Evolutionary conservation across 2,797 vertebrate species (phyloP).

Genomic region (Margarornis squamiger): DNA sequence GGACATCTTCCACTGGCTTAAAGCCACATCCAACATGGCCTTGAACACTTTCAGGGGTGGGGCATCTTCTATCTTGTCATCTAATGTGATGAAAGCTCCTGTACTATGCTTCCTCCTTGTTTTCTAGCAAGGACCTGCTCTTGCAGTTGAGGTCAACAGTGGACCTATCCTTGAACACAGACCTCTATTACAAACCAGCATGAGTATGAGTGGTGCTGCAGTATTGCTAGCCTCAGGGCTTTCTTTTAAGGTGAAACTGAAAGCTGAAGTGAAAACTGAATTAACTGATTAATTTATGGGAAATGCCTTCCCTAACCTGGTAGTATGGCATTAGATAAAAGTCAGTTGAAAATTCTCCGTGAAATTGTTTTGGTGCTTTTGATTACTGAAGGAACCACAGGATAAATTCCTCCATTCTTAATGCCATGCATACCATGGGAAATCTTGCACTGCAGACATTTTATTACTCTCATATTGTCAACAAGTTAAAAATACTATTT

Average conservation of each 20-base stretch:
- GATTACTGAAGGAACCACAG: not conserved
- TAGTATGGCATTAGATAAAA: not conserved
- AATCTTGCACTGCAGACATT: not conserved
- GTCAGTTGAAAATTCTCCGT: not conserved
- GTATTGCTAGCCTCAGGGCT: not conserved
- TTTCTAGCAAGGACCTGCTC: not conserved
- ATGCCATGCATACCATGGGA: fast-evolving
- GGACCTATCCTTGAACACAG: not conserved
- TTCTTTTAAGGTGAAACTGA: constrained; percentile 12
- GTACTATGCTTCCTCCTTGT: not conserved
- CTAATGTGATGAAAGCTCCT: not conserved
- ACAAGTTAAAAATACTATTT: not conserved
- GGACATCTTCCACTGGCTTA: not conserved
- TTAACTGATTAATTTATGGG: not conserved
- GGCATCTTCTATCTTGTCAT: not conserved
- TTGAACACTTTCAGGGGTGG: not conserved
- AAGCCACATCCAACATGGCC: not conserved
- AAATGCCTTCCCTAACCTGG: not conserved
- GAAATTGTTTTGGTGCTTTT: not conserved
- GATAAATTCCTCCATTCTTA: not conserved
- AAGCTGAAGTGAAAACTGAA: not conserved
- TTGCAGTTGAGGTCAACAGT: not conserved
- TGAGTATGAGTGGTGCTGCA: not conserved
- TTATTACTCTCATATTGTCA: not conserved
- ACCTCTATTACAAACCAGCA: not conserved